Percentiles rank a stretch among this genome's conserved stretches.
Conservation (phyloP, 1,140 invertebrate species). For the Campoletis sonorensis region DNA sequence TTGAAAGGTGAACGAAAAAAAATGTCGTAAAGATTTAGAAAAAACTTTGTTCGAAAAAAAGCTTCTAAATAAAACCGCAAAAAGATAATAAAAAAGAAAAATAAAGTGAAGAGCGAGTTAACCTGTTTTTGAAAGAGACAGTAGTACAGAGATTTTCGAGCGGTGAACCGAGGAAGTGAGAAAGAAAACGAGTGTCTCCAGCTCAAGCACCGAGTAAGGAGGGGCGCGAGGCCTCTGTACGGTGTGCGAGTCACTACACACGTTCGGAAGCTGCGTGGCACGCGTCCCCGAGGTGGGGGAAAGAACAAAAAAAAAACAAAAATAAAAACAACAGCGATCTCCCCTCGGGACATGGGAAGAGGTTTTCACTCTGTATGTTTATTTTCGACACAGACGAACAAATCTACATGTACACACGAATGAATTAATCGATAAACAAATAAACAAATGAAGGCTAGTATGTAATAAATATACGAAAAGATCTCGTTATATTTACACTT, state of each 20-base stretch:
- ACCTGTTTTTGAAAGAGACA: neutral
- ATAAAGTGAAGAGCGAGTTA: too few relatives aligned
- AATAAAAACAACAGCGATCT: neutral
- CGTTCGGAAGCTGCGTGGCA: slow-evolving; percentile 33
- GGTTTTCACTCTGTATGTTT: neutral
- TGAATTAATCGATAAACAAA: too few relatives aligned
- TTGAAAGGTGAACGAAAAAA: too few relatives aligned
- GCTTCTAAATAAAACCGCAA: too few relatives aligned
- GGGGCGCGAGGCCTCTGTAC: slow-evolving; percentile 8
- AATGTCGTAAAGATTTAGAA: too few relatives aligned
- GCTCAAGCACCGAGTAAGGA: neutral
- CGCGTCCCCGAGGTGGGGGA: slow-evolving; percentile 16
- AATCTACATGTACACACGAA: too few relatives aligned
- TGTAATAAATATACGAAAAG: too few relatives aligned
- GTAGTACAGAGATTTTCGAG: neutral
- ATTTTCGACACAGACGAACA: too few relatives aligned
- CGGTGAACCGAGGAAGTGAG: neutral
- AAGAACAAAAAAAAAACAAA: slow-evolving; percentile 30
- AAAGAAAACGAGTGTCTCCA: slow-evolving; percentile 13
- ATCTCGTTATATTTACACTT: too few relatives aligned
- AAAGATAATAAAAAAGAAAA: too few relatives aligned
- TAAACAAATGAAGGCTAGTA: too few relatives aligned
- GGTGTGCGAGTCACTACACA: slow-evolving; percentile 18
- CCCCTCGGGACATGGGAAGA: neutral
- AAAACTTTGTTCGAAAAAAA: too few relatives aligned